Evolutionary conservation across 2,797 vertebrate species (phyloP).

Genomic region (Tragopan temminckii): DNA sequence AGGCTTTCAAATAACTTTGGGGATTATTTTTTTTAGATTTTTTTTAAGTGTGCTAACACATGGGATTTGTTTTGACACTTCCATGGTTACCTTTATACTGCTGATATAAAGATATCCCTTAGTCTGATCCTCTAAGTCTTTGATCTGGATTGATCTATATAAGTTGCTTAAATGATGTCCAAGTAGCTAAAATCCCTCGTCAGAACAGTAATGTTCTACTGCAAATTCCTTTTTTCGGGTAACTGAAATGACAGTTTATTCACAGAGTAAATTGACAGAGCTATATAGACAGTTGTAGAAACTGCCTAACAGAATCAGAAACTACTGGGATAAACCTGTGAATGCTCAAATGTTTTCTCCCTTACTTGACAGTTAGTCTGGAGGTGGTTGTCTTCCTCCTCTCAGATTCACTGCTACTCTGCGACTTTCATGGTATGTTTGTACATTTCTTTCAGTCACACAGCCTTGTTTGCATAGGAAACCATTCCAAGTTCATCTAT

Average conservation of each 20-base stretch:
- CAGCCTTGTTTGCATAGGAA: not conserved
- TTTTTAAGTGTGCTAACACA: not conserved
- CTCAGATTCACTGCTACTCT: not conserved
- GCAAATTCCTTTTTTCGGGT: not conserved
- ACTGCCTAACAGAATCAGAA: not conserved
- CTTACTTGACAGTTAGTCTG: not conserved
- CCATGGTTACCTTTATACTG: not conserved
- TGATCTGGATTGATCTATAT: not conserved
- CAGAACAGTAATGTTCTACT: not conserved
- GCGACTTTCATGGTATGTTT: not conserved
- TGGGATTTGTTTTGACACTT: not conserved
- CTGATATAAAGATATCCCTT: not conserved
- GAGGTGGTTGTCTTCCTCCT: not conserved
- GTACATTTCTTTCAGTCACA: not conserved
- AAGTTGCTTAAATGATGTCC: not conserved
- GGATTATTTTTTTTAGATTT: not conserved
- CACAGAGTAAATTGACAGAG: not conserved
- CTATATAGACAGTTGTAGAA: not conserved
- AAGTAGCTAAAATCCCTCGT: conserved; percentile 14
- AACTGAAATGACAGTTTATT: not conserved
- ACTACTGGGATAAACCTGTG: not conserved
- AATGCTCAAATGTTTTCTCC: not conserved
- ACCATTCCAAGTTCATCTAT: not conserved
- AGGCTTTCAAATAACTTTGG: not conserved
- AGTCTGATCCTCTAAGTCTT: not conserved